Evolutionary conservation across 2,888 invertebrate genomes (phyloP).

Genomic region (Macropis europaea): DNA sequence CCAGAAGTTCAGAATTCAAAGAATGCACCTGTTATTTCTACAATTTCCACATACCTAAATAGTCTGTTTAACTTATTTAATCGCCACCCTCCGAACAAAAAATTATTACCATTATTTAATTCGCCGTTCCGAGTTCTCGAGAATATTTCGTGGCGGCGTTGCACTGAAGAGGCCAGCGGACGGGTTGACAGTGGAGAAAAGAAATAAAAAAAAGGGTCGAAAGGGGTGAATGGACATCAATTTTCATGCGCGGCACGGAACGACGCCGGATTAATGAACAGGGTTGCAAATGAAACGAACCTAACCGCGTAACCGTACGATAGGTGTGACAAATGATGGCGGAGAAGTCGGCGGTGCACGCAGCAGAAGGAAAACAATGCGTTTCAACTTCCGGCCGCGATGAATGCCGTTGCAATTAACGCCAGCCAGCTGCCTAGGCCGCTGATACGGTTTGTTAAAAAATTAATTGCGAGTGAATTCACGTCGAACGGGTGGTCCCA

Average conservation of each 20-base stretch:
- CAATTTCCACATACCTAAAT: no score
- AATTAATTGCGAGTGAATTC: conserved; percentile 20
- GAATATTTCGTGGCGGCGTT: no score
- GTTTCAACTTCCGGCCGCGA: conserved; percentile 17
- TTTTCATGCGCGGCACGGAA: conserved; percentile 27
- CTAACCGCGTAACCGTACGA: conserved; percentile 47
- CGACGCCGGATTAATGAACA: conserved; percentile 53
- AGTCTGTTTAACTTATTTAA: no score
- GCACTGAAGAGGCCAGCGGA: not conserved
- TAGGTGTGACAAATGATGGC: conserved; percentile 58
- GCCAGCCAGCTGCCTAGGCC: not conserved
- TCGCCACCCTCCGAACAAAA: no score
- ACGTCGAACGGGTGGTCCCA: not conserved
- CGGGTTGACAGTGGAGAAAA: not conserved
- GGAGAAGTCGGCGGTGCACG: conserved; percentile 36
- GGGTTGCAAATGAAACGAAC: conserved; percentile 57
- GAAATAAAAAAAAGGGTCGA: not conserved
- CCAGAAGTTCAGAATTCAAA: no score
- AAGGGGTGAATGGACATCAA: conserved; percentile 41
- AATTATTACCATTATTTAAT: no score
- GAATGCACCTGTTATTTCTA: no score
- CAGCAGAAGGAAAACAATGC: conserved; percentile 42
- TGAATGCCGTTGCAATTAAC: conserved; percentile 40
- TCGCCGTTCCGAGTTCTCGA: no score
- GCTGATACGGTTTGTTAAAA: conserved; percentile 18